Evolutionary conservation across 2,113 vertebrate species (phyloP), one percentile per base, ranked within the genome.

Genomic region (Ptychochromis oligacanthus): DNA sequence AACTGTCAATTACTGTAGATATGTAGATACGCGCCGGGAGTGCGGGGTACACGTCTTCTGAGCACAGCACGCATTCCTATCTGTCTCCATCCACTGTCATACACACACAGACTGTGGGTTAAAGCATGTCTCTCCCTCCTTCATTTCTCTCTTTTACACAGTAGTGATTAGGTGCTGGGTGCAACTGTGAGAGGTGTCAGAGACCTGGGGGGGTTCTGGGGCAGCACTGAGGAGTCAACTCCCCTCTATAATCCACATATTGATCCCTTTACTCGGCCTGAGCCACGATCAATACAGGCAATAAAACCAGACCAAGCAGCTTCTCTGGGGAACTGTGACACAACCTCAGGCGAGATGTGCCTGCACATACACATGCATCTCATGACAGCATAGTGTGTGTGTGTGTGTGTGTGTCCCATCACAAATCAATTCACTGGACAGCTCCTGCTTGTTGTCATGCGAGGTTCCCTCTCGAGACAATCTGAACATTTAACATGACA

Each of bases 1-100:
- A 96, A 95, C 96, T 93, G 95, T 96, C 95, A 96, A 95, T 96
- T 97, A 96, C 84, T 91, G 94, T 85, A 93, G 92, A 95, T 93
- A 90, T 88, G 80, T 26, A 80, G 78, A 87, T 79, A 56, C 5
- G 56, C 36, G 7, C 17, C 2, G 8, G 46, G 43, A 79, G 81
- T 9, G 77, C 26, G 46, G 57, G 38, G 64, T 62, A 34, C 26
- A 72, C 11, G 1, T 72, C 67, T 54, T 72, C 60, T 62, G 57
- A 84, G 31, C 24, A 74, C 62, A 46, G 2, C 58, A 57, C 28
- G 1, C 40, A 14, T 10, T n/a, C 49, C 26, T 36, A 31, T 85
- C 61, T 70, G 22, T 78, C 57, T 76, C 62, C 24, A 46, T 59
- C 18, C 64, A 6, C 75, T 11, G 13, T 74, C 64, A 17, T 5